Evolutionary conservation across 2,113 vertebrate genomes (phyloP), one percentile per base, ranked within the genome.

Genomic region (Tursiops truncatus): DNA sequence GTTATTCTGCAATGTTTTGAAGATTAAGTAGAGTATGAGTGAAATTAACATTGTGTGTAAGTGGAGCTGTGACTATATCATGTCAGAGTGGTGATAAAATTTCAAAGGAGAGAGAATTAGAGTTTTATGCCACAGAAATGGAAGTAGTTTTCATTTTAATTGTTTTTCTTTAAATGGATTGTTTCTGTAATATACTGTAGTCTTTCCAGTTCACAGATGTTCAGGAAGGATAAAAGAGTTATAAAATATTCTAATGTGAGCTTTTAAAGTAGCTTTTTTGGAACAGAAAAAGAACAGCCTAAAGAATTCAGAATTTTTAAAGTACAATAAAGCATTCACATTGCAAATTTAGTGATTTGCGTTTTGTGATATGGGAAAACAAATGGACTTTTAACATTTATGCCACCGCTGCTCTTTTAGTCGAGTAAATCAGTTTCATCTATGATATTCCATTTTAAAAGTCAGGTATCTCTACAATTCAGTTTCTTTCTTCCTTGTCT

Each of bases 91-190:
- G 80, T 83, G 86, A 98, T 97, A 98, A 98, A 98, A 97, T 38
- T 97, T 77, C 58, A 95, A 11, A 96, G 94, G 97, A 60, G 82
- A 96, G 95, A 98, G 98, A 97, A 98, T 60, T 97, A 77, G 94
- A 97, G 97, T 96, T 97, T 98, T 92, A 96, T 92, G 92, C 58
- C 63, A 91, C 1, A 68, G 74, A 96, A 98, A 97, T 97, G 94
- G 97, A 97, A 62, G 63, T 96, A 94, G 97, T 96, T 97, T 98
- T 98, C 84, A 86, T 98, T 94, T 96, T 77, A 71, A 79, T 97
- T 98, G 96, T 96, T 98, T 98, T 98, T 98, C 95, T 95, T 98
- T 97, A 98, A 96, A 97, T 98, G 79, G 44, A 92, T 98, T 98
- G 98, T 88, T 92, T 98, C 94, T 96, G 92, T 98, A 98, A 98